Base-by-base conservation (phyloP, 30 jellyfish, hydroid and myxozoan genomes). In the Aurelia aurita complex sp. Pacific region DNA sequence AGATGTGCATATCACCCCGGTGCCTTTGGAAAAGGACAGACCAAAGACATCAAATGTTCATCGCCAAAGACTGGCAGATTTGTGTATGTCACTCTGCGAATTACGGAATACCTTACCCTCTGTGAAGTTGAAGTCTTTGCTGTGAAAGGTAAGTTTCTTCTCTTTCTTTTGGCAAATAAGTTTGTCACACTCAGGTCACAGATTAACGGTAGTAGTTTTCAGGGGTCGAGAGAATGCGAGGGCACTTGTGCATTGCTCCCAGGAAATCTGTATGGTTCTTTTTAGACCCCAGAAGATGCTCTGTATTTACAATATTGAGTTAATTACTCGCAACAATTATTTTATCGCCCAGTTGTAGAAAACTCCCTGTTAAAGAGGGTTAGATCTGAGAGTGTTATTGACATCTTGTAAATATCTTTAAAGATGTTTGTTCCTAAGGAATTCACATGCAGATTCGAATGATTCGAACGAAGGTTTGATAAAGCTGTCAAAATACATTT, bases 1-100 rank as follows among this genome's bases (percentile, higher is more conserved):
- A 77, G 88, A 29, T 77, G 88, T 38, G 43, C 79, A 5, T 77
- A 29, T 40, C 69, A 77, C 50, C 78, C 88, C 29, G 79, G 79
- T 12, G 79, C 69, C 40, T 62, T 77, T 62, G 78, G 79, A 10
- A 77, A 23, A 77, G 88, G 88, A 63, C 77, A 77, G 18, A 77
- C 88, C 13, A 77, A 64, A 38, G 69, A 53, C 29, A 4, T 77
- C 23, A 36, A 68, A 23, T 77, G 88, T 66, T 59, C 88, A 42
- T 29, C 15, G 2, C 68, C 88, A 11, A 64, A 12, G 9, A 53
- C 66, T 77, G 88, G 88, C 10, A 34, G 88, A 64, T 77, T 32
- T 43, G 77, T 77, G 6, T 77, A 77, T 66, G 75, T 77, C 33
- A 17, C 77, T 11, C 42, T 63, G 52, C 70, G 69, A 10, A 67